A percentile compares a stretch with the other conserved stretches of the same genome.
phyloP scores from a whole-genome alignment of 2,113 vertebrate genomes.

The Hemiprocne comata region DNA sequence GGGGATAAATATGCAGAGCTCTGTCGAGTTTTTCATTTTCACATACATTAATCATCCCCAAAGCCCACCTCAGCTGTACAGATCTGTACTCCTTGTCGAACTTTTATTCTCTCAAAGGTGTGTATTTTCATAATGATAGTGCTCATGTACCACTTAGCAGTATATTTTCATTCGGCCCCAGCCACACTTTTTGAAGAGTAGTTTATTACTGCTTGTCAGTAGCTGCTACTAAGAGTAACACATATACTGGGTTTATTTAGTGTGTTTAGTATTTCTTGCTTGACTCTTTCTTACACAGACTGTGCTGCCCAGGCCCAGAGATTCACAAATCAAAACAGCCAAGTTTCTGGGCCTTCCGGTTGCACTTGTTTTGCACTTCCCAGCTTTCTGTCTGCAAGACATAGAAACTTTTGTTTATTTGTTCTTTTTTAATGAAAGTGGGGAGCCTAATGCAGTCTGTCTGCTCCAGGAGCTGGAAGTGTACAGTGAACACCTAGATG shows the following conservation, averaged over 20 bases:
- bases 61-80: not conserved
- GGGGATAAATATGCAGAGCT: not conserved
- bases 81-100: not conserved
- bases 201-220: conserved; percentile 49
- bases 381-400: not conserved
- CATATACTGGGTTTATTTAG: not conserved
- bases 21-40: not conserved
- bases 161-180: conserved; percentile 55
- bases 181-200: not conserved
- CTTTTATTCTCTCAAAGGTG: conserved; percentile 24
- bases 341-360: not conserved
- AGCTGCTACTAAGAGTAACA: conserved; percentile 24
- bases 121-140: conserved; percentile 46
- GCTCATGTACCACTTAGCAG: conserved; percentile 40
- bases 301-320: not conserved
- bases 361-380: not conserved
- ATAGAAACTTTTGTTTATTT: not conserved
- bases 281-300: not conserved
- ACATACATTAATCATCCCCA: not conserved
- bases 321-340: conserved; percentile 34
- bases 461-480: not conserved
- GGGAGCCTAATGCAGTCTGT: not conserved
- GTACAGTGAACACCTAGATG: not conserved
- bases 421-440: not conserved
- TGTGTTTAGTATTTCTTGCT: conserved; percentile 23